These are phyloP conservation scores for Cyphomyrus plagiostoma DNA, from an alignment of 2,113 vertebrate species.

Conservation along the genomic window DNA sequence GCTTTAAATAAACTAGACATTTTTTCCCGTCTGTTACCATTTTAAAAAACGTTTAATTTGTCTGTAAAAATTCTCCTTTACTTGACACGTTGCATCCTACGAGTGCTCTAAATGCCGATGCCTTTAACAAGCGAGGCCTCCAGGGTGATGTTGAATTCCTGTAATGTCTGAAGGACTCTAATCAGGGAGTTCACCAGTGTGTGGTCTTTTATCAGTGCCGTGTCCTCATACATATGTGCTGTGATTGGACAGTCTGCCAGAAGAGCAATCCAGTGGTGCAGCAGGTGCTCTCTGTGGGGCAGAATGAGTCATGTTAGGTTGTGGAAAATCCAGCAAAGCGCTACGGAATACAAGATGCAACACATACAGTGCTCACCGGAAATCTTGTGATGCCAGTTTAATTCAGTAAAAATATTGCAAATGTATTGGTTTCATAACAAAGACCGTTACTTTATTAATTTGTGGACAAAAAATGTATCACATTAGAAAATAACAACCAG, in stretches of 20 bases:
- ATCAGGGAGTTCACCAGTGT: constrained; percentile 94
- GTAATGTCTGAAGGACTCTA: constrained; percentile 91
- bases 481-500: background rate
- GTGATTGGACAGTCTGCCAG: constrained; percentile 93
- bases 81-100: constrained; percentile 35
- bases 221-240: constrained; percentile 94
- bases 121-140: constrained; percentile 96
- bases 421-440: background rate
- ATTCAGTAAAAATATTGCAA: background rate
- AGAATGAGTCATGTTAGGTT: background rate
- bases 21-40: constrained; percentile 56
- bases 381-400: background rate
- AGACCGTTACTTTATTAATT: background rate
- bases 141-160: constrained; percentile 97
- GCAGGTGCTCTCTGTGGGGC: constrained; percentile 79
- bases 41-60: constrained; percentile 31
- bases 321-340: background rate
- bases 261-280: constrained; percentile 96
- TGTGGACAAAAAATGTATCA: background rate
- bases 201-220: constrained; percentile 89
- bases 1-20: constrained; percentile 88
- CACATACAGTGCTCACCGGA: background rate
- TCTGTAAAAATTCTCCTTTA: constrained; percentile 47
- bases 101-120: constrained; percentile 73
- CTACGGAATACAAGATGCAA: background rate